phyloP scores from a whole-genome alignment of 2,888 invertebrate genomes.

The Pharmacophagus antenor region DNA sequence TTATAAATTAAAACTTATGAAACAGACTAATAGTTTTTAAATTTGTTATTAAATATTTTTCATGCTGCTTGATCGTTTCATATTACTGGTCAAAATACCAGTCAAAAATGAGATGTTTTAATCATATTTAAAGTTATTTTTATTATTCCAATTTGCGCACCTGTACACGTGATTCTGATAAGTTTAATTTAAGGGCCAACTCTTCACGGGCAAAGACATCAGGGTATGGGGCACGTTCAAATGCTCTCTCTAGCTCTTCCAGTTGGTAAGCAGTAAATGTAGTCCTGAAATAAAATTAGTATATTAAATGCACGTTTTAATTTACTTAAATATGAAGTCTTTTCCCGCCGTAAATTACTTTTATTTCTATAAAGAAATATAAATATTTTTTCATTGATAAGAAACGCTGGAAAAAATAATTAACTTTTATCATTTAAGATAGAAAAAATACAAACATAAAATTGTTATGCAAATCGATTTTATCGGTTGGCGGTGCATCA shows the following conservation, averaged over 20 bases:
- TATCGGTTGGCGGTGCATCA: constrained; percentile 50
- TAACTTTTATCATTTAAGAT: not conserved
- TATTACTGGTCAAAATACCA: too few relatives aligned
- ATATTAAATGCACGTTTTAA: not conserved
- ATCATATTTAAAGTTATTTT: too few relatives aligned
- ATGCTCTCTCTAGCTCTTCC: constrained; percentile 95
- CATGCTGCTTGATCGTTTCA: too few relatives aligned
- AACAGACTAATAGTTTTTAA: not conserved
- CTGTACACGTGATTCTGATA: constrained; percentile 87
- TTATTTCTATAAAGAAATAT: too few relatives aligned
- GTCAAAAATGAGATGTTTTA: too few relatives aligned
- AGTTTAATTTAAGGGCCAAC: constrained; percentile 92
- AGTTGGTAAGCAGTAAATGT: constrained; percentile 97
- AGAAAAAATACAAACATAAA: not conserved
- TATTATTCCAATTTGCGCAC: constrained; percentile 40
- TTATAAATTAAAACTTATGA: not conserved
- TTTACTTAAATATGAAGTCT: too few relatives aligned
- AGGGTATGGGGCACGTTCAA: constrained; percentile 97
- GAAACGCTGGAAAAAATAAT: not conserved
- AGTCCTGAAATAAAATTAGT: constrained; percentile 83
- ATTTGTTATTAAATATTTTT: not conserved
- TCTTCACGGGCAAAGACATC: constrained; percentile 98
- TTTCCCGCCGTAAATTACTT: too few relatives aligned
- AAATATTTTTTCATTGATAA: too few relatives aligned
- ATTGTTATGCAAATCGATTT: constrained; percentile 35